Evolutionary conservation across 1,140 invertebrate species (phyloP).

Genomic region (Nymphalis io): DNA sequence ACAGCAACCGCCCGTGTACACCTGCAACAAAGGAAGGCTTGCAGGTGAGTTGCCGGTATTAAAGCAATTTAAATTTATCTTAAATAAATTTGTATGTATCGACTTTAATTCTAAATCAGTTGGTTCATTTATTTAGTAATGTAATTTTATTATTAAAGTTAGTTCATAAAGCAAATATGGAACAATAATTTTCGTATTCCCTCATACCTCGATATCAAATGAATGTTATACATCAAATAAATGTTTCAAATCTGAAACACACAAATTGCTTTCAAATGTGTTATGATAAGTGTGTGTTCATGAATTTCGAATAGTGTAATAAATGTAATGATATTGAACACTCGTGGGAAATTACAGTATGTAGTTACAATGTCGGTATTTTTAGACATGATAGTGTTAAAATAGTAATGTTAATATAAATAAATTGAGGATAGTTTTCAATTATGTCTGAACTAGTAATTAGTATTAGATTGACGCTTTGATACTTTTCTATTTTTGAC

Average conservation of each 20-base stretch:
- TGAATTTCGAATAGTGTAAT: slow-evolving; percentile 4
- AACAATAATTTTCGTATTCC: not conserved
- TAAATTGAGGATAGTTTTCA: no score
- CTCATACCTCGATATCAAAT: not conserved
- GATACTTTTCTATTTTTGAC: no score
- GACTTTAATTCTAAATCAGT: no score
- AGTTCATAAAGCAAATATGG: not conserved
- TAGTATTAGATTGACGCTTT: no score
- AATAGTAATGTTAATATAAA: no score
- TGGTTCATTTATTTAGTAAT: not conserved
- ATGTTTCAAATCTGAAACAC: slow-evolving; percentile 8
- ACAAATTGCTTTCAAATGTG: slow-evolving; percentile 5
- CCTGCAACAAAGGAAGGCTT: no score
- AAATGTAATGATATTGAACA: not conserved
- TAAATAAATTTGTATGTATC: no score
- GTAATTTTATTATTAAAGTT: not conserved
- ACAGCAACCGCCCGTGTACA: no score
- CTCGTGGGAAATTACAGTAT: not conserved
- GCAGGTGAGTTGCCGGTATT: no score
- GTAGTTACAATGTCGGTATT: not conserved
- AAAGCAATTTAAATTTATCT: no score
- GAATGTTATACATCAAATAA: slow-evolving; percentile 7
- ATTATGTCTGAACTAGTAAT: no score
- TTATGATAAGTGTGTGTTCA: not conserved
- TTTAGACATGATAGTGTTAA: not conserved